Evolutionary conservation across 64 coral and sea anemone genomes (phyloP), one percentile per base, ranked within the genome.

Genomic region (Actinia tenebrosa): DNA sequence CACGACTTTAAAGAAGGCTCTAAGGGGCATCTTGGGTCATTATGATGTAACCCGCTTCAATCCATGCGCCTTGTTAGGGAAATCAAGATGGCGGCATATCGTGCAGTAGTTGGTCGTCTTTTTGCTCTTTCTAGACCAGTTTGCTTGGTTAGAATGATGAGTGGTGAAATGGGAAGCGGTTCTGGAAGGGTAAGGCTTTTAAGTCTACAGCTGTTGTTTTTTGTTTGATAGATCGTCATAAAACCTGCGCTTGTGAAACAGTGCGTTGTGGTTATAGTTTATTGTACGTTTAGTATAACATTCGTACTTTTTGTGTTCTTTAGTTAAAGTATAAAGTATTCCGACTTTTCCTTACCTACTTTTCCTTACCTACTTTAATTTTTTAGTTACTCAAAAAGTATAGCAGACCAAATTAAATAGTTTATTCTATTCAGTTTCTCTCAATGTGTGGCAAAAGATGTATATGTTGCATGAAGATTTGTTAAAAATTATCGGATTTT

Each of bases 131-230:
- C 54, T 85, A 85, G 83, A 53, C 83, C 17, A 61, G 50, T 85
- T 13, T 85, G 20, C 46, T 59, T 64, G 15, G 83, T 87, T 45
- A 92, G 90, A 68, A 83, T 86, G 77, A 92, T 92, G 90, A 60
- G 56, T 79, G 88, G 97, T 84, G 97, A 99, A 93, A 84, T 79
- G 44, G 97, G 97, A 80, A 89, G 93, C 47, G 97, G 97, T 64
- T 88, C 44, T 56, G 97, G 97, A 72, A 99, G 89, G 86, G 97
- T 95, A 68, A 80, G 83, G 2, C 68, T 18, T 66, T 22, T 37
- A 43, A 3, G 37, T 15, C 78, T 47, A 9, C n/a, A 37, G 53
- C 4, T 88, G 62, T 27, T 66, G 44, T 53, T 87, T 27, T 18
- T 80, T 69, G 17, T 30, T 72, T 72, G 9, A 25, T 42, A 75